A percentile compares a stretch with the other conserved stretches of the same genome.
phyloP scores from a whole-genome alignment of 1,140 invertebrate genomes.

The Drosophila tsacasi region DNA sequence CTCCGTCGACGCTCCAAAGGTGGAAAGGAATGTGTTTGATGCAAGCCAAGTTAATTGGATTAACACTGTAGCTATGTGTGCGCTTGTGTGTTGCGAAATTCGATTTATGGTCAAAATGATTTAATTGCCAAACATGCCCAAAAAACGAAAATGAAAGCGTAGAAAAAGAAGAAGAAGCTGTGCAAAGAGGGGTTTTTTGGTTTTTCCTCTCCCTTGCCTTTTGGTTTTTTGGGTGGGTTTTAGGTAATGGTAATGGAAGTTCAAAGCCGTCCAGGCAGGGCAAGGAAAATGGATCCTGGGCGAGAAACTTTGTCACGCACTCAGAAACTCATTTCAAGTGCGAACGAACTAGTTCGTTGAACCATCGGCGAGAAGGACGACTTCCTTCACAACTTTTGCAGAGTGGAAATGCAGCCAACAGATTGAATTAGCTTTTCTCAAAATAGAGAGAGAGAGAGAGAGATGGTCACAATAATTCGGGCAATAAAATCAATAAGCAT shows the following conservation, averaged over 20 bases:
- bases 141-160: conserved; percentile 17
- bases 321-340: conserved; percentile 49
- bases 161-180: neutral
- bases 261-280: conserved; percentile 16
- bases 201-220: neutral
- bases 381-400: neutral
- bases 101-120: conserved; percentile 74
- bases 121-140: conserved; percentile 70
- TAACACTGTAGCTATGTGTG: conserved; percentile 53
- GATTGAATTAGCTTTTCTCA: neutral
- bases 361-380: neutral
- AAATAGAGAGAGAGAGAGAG: too few relatives aligned
- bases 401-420: neutral
- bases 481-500: neutral
- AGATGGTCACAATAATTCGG: too few relatives aligned
- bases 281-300: conserved; percentile 26
- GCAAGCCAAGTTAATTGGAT: conserved; percentile 76
- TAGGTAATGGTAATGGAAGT: conserved; percentile 37
- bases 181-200: neutral
- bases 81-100: conserved; percentile 53
- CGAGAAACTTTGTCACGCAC: conserved; percentile 42
- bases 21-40: conserved; percentile 72
- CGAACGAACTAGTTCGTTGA: conserved; percentile 27
- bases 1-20: conserved; percentile 10
- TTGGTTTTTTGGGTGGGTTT: conserved; percentile 11